Evolutionary conservation across 2,797 vertebrate species (phyloP), one percentile per base, ranked within the genome.

Genomic region (Anguilla obscura): DNA sequence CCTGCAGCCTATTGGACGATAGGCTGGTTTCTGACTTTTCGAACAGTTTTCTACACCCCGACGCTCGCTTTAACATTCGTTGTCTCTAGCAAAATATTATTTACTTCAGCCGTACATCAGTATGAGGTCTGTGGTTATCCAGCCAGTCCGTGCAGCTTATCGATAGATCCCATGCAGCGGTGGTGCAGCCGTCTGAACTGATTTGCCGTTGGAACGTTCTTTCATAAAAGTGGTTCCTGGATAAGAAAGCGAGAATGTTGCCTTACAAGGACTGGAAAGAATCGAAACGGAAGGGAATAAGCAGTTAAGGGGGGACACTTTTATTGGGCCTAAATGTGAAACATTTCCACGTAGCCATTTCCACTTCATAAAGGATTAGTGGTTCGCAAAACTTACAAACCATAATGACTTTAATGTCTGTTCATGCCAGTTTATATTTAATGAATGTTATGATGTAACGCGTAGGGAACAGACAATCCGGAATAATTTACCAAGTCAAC

Each of bases 191-290:
- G 7, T 14, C 50, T 54, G 50, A 84, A 84, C 50, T 54, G 82
- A 54, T 84, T 52, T 54, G 0, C 50, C 21, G 50, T 50, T 27
- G 33, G 16, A 30, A 84, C 48, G 10, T 10, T 2, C 9, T 54
- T 84, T 84, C 27, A 12, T 30, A 16, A 84, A 56, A 12, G 1
- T 2, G 52, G 36, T 36, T 50, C n/a, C 48, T n/a, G 14, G 21
- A 24, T 50, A 50, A 36, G 33, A 30, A 40, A 18, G 79, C 79
- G 83, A 5, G 50, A 74, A 60, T 6, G n/a, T 85, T 88, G 9
- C 87, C 87, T 36, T 85, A 88, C 71, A 88, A 85, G 69, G 87
- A 87, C 87, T n/a, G 74, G 74, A 33, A 18, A 30, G 27, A 45
- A 60, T 33, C 14, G 21, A 63, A 60, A 83, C 5, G 45, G 79